Base-by-base conservation (phyloP, 2,113 vertebrate genomes). In the Ptyas mucosa region DNA sequence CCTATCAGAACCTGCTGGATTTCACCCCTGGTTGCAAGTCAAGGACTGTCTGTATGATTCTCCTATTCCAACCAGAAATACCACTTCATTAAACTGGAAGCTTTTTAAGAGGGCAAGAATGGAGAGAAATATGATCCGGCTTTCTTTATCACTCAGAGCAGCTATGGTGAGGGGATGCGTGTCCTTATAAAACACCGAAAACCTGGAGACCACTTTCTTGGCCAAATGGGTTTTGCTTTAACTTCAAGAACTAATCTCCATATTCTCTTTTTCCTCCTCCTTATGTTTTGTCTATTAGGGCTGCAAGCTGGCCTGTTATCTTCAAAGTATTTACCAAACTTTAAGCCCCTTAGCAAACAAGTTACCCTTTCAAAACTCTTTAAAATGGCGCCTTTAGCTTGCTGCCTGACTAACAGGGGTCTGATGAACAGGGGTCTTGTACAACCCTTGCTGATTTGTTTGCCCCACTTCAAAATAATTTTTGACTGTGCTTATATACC, bases 361-460 rank as follows among this genome's bases (percentile, higher is more conserved):
- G n/a, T 52, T 29, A 8, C 34, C 8, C 5, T 61, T 46, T 61
- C 34, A 39, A 81, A 43, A 43, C 75, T 81, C 75, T 39, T 39
- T 81, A 81, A 81, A 39, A 81, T 43, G 75, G 75, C 8, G 1
- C 21, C 34, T 51, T 87, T 34, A 64, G 29, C 10, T 87, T 86
- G 9, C 12, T 89, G 89, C 0, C 0, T 20, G 61, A 12, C 12
- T 15, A 0, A 20, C 5, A 75, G 54, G 3, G 53, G 15, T 85
- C 86, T 2, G 0, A 87, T 93, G 90, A 91, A 15, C 53, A 20
- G 52, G 85, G 58, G 20, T n/a, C 89, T 8, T 52, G 1, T 29
- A 11, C 26, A 85, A 55, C 86, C 89, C 49, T 0, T 93, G 55
- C 89, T 51, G 57, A 8, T 90, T 34, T 69, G 2, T 43, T 81